Evolutionary conservation across 2,797 vertebrate genomes (phyloP).

Genomic region (Anabas testudineus): DNA sequence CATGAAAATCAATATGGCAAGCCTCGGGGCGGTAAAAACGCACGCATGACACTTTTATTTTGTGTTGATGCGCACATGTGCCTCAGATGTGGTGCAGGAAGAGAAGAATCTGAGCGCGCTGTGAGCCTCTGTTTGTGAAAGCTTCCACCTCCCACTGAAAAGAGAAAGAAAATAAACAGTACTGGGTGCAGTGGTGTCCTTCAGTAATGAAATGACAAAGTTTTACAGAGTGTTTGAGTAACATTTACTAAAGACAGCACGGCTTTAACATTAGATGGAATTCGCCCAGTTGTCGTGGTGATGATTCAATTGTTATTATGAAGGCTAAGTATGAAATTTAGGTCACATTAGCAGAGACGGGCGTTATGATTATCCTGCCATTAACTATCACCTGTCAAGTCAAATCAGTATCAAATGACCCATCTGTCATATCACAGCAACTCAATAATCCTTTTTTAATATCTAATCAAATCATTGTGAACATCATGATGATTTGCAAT

Average conservation of each 20-base stretch:
- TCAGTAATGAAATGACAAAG: too few relatives aligned
- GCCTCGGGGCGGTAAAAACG: slow-evolving; percentile 29
- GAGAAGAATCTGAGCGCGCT: slow-evolving; percentile 9
- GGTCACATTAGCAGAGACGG: background rate
- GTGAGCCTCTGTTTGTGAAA: background rate
- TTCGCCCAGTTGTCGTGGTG: background rate
- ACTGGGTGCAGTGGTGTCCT: background rate
- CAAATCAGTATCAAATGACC: background rate
- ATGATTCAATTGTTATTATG: background rate
- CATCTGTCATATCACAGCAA: background rate
- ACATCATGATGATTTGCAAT: background rate
- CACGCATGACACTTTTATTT: slow-evolving; percentile 28
- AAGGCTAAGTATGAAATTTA: background rate
- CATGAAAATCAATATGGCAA: slow-evolving; percentile 51
- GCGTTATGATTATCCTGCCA: background rate
- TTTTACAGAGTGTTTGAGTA: too few relatives aligned
- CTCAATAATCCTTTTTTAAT: background rate
- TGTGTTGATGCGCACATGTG: slow-evolving; percentile 18
- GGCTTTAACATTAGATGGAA: background rate
- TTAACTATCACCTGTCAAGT: background rate
- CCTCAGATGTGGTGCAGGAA: slow-evolving; percentile 15
- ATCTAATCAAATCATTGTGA: background rate
- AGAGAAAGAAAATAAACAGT: background rate
- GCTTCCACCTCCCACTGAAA: slow-evolving; percentile 1
- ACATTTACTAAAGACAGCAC: background rate